Percentiles rank a stretch among this genome's conserved stretches.
Evolutionary conservation across 2,888 invertebrate genomes (phyloP).

Genomic region (Nesidiocoris tenuis): DNA sequence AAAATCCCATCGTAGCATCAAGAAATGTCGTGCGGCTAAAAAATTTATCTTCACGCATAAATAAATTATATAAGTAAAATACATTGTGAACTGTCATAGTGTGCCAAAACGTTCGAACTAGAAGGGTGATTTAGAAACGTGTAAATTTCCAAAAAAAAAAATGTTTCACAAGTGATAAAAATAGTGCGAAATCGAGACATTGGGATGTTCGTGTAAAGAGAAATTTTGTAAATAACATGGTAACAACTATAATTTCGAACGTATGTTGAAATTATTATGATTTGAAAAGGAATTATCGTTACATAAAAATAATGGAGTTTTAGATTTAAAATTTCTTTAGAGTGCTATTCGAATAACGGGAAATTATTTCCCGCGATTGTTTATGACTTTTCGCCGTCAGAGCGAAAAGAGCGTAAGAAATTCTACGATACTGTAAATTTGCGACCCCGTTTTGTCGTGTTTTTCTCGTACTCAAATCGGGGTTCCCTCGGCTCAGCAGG

Average conservation of each 20-base stretch:
- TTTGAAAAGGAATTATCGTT: conserved; percentile 21
- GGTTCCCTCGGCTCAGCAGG: neutral
- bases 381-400: neutral
- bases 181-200: conserved; percentile 17
- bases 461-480: neutral
- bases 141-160: conserved; percentile 26
- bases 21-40: too few species aligned
- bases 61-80: too few species aligned
- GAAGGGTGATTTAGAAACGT: conserved; percentile 10
- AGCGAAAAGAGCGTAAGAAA: neutral
- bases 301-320: conserved; percentile 25
- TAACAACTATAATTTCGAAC: neutral
- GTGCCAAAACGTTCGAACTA: conserved; percentile 20
- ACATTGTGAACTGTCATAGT: conserved; percentile 24
- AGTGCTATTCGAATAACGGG: neutral
- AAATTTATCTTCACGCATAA: too few species aligned
- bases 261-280: conserved; percentile 29
- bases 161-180: conserved; percentile 20
- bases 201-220: conserved; percentile 25
- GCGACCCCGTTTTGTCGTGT: neutral
- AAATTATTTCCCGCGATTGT: neutral
- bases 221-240: conserved; percentile 22
- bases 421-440: neutral
- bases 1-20: too few species aligned
- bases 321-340: conserved; percentile 30